Percentiles rank a stretch among this genome's conserved stretches.
Evolutionary conservation across 2,888 invertebrate genomes (phyloP).

Genomic region (Eumacrocentrus americanus): DNA sequence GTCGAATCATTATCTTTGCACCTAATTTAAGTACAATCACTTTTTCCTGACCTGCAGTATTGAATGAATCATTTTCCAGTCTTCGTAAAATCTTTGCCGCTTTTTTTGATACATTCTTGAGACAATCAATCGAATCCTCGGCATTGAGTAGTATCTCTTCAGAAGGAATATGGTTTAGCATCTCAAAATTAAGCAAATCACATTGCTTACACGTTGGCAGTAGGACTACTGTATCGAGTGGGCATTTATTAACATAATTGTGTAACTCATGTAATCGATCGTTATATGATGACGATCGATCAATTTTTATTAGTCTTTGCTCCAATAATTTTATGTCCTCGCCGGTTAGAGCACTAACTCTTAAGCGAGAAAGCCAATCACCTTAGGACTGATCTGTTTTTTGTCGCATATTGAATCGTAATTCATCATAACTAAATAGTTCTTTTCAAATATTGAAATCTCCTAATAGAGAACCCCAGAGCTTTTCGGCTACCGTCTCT

Average conservation of each 20-base stretch:
- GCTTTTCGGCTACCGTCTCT: constrained; percentile 37
- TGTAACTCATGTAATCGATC: constrained; percentile 34
- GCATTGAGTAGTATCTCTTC: constrained; percentile 34
- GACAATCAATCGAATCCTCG: too few species aligned
- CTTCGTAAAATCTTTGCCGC: constrained; percentile 31
- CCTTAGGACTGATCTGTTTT: constrained; percentile 36
- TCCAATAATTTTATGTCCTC: constrained; percentile 18
- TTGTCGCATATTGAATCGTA: too few species aligned
- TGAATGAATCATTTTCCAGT: too few species aligned
- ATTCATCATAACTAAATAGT: constrained; percentile 43
- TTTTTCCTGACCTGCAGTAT: too few species aligned
- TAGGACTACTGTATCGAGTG: too few species aligned
- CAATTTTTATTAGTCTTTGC: constrained; percentile 27
- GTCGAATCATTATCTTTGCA: too few species aligned
- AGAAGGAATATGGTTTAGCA: constrained; percentile 31
- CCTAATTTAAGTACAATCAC: too few species aligned
- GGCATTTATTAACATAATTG: constrained; percentile 40
- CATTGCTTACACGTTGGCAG: too few species aligned
- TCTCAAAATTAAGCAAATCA: constrained; percentile 34
- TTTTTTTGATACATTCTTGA: constrained; percentile 29
- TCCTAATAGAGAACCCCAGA: constrained; percentile 34
- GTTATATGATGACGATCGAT: too few species aligned
- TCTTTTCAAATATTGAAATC: constrained; percentile 41
- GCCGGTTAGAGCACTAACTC: not conserved
- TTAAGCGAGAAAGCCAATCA: constrained; percentile 32